Percentiles rank a stretch among this genome's conserved stretches.
phyloP scores from a whole-genome alignment of 2,888 invertebrate species.

The Acrobasis consociella region DNA sequence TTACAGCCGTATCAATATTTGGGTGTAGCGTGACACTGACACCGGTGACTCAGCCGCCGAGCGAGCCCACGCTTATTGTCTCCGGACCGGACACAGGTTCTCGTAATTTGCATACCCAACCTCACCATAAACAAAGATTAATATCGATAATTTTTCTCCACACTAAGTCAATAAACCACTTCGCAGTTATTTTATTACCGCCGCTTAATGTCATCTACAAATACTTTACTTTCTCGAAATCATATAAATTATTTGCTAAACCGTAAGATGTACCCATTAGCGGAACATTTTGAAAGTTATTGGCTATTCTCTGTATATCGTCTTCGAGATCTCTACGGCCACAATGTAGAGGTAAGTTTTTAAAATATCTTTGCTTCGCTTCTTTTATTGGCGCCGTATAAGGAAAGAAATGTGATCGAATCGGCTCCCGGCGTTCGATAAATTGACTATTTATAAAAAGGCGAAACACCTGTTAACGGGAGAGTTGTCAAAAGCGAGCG shows the following conservation, averaged over 20 bases:
- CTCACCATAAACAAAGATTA: conserved; percentile 43
- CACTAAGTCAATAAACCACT: conserved; percentile 23
- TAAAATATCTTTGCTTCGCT: conserved; percentile 6
- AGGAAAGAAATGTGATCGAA: conserved; percentile 22
- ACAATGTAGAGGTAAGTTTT: conserved; percentile 16
- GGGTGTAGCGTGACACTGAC: conserved; percentile 52
- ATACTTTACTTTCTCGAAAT: conserved; percentile 10
- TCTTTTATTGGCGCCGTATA: conserved; percentile 16
- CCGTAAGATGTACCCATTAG: conserved; percentile 21
- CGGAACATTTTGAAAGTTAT: conserved; percentile 22
- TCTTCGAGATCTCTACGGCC: conserved; percentile 15
- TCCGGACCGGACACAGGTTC: conserved; percentile 41
- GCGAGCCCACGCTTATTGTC: conserved; percentile 54
- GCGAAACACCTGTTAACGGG: conserved; percentile 56
- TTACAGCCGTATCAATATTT: conserved; percentile 56
- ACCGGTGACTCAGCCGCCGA: conserved; percentile 57
- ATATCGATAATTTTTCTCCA: conserved; percentile 35
- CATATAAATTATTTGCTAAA: conserved; percentile 23
- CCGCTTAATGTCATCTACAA: conserved; percentile 8
- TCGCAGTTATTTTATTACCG: conserved; percentile 37
- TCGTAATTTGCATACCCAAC: conserved; percentile 52
- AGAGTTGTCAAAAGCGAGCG: conserved; percentile 58
- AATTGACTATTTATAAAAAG: conserved; percentile 30
- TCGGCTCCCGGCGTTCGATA: conserved; percentile 3
- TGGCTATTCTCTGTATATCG: conserved; percentile 21